Evolutionary conservation across 2,888 invertebrate genomes (phyloP).

Genomic region (Lottia scabra): DNA sequence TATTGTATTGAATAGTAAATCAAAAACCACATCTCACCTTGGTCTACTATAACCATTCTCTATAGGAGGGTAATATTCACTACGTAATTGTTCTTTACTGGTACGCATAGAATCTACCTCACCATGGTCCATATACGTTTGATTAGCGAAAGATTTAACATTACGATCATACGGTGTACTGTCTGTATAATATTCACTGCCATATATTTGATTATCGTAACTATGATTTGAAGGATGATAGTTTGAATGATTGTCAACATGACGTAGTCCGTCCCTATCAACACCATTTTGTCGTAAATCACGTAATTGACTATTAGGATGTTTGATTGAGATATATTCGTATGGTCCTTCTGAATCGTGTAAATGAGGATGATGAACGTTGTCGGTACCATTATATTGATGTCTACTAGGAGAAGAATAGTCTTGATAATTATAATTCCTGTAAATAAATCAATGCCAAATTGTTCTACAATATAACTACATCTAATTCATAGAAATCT

Average conservation of each 20-base stretch:
- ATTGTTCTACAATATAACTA: no score
- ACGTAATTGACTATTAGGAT: not conserved
- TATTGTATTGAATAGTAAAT: not conserved
- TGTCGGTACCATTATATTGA: slow-evolving; percentile 12
- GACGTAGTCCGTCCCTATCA: slow-evolving; percentile 11
- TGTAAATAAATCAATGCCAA: slow-evolving; percentile 10
- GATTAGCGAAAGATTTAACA: slow-evolving; percentile 52
- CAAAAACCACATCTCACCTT: slow-evolving; percentile 26
- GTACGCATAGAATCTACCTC: slow-evolving; percentile 45
- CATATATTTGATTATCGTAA: slow-evolving; percentile 4
- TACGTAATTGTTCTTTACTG: not conserved
- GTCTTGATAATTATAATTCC: slow-evolving; percentile 35
- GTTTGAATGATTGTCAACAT: slow-evolving; percentile 12
- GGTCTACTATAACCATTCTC: slow-evolving; percentile 28
- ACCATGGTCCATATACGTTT: slow-evolving; percentile 62
- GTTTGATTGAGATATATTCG: slow-evolving; percentile 44
- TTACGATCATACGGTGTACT: not conserved
- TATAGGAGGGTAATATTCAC: slow-evolving; percentile 9
- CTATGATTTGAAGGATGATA: not conserved
- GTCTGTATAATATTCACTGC: not conserved
- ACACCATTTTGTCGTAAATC: slow-evolving; percentile 13
- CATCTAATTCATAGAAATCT: no score
- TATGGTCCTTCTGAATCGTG: slow-evolving; percentile 46
- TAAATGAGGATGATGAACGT: slow-evolving; percentile 18
- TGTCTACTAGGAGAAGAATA: not conserved